These are phyloP conservation scores for Limenitis arthemis DNA, from an alignment of 2,888 invertebrate genomes.

Conservation along the genomic window DNA sequence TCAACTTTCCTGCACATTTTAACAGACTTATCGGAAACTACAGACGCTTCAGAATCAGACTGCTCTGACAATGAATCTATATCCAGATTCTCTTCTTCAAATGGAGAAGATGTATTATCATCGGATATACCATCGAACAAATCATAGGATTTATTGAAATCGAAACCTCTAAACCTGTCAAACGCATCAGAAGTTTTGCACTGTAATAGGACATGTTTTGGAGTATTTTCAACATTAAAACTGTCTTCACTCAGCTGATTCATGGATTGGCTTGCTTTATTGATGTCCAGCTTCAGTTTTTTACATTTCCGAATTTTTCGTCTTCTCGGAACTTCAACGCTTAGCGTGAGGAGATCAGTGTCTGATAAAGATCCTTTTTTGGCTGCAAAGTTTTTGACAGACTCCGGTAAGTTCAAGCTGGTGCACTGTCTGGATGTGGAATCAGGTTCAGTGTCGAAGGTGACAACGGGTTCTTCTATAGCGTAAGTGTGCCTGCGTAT, in stretches of 20 bases:
- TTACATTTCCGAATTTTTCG: slow-evolving; percentile 38
- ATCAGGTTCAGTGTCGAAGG: slow-evolving; percentile 48
- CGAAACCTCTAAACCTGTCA: slow-evolving; percentile 42
- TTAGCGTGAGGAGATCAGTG: slow-evolving; percentile 43
- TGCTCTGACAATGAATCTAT: slow-evolving; percentile 50
- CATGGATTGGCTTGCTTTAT: slow-evolving; percentile 48
- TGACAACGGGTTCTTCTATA: slow-evolving; percentile 27
- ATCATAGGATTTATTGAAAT: slow-evolving; percentile 54
- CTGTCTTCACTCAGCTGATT: slow-evolving; percentile 30
- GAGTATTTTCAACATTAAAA: slow-evolving; percentile 51
- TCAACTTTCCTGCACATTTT: slow-evolving; percentile 58
- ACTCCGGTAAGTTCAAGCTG: slow-evolving; percentile 40
- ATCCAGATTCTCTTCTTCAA: slow-evolving; percentile 43
- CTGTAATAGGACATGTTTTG: slow-evolving; percentile 50
- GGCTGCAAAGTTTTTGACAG: slow-evolving; percentile 37
- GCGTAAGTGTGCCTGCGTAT: slow-evolving; percentile 24
- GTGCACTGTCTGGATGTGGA: slow-evolving; percentile 44
- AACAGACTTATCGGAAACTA: slow-evolving; percentile 33
- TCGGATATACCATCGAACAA: slow-evolving; percentile 45
- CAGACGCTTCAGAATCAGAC: slow-evolving; percentile 43
- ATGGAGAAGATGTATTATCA: slow-evolving; percentile 29
- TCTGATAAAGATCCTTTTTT: slow-evolving; percentile 56
- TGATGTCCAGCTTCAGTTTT: slow-evolving; percentile 51
- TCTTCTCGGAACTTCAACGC: slow-evolving; percentile 27
- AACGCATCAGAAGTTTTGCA: slow-evolving; percentile 47